phyloP scores from a whole-genome alignment of 2,113 vertebrate genomes.

The Boleophthalmus pectinirostris region DNA sequence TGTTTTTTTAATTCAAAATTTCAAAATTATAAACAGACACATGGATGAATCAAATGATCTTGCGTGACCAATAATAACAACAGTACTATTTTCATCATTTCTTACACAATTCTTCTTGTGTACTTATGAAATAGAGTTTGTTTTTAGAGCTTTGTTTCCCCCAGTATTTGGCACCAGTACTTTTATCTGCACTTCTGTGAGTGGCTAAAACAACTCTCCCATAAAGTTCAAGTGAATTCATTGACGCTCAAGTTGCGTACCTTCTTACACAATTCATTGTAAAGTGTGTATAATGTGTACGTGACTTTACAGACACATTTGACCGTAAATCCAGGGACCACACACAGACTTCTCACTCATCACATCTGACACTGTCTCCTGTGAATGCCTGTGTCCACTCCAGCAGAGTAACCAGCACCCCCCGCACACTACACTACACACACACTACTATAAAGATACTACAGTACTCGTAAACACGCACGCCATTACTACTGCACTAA shows the following conservation, averaged over 20 bases:
- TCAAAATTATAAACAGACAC: no score
- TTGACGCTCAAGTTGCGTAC: background rate
- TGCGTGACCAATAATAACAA: no score
- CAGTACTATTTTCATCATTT: no score
- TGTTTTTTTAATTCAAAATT: no score
- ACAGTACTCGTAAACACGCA: constrained; percentile 8
- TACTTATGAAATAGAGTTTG: no score
- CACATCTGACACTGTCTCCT: constrained; percentile 41
- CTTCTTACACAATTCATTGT: background rate
- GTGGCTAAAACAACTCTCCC: background rate
- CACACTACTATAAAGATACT: background rate
- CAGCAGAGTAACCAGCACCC: constrained; percentile 27
- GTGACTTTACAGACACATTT: background rate
- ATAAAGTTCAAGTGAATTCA: background rate
- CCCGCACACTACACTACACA: background rate
- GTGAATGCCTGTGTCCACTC: constrained; percentile 16
- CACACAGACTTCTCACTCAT: constrained; percentile 42
- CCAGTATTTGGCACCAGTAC: no score
- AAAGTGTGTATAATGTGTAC: background rate
- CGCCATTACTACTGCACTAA: constrained; percentile 2
- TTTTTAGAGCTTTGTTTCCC: no score
- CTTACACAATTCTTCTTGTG: no score
- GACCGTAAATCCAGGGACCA: constrained; percentile 9
- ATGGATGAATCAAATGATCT: no score
- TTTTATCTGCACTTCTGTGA: background rate